Conservation (phyloP, 1,140 invertebrate species). For the Ceratoteleas bidentatus region DNA sequence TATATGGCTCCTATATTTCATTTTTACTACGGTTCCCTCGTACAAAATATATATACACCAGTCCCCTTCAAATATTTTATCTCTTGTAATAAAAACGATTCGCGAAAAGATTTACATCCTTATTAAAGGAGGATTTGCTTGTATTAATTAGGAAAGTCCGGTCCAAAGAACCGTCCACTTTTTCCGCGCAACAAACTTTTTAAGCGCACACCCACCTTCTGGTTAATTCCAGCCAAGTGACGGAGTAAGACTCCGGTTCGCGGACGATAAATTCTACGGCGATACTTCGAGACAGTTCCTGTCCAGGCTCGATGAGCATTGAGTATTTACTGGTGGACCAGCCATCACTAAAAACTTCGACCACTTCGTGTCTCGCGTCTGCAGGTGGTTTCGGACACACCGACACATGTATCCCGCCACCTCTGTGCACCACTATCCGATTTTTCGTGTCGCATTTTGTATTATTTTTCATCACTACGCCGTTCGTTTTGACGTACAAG, state of each 20-base stretch:
- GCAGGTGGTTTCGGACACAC: constrained; percentile 86
- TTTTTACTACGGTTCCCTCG: no score
- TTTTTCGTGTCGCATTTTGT: constrained; percentile 86
- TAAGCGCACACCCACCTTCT: constrained; percentile 80
- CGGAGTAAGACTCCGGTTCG: constrained; percentile 87
- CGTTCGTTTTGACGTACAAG: constrained; percentile 87
- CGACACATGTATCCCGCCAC: constrained; percentile 84
- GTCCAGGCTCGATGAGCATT: constrained; percentile 83
- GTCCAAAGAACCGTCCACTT: no score
- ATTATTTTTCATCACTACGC: constrained; percentile 82
- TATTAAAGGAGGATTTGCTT: no score
- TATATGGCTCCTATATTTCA: no score
- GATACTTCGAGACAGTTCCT: constrained; percentile 85
- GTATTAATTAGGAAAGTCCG: no score
- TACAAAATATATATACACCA: no score
- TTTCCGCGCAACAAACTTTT: no score
- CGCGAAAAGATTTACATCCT: no score
- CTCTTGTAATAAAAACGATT: no score
- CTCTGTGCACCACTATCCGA: constrained; percentile 87
- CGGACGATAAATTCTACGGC: constrained; percentile 89
- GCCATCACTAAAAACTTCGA: constrained; percentile 92
- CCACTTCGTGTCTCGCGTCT: constrained; percentile 83
- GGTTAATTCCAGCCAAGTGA: constrained; percentile 92
- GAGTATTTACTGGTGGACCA: constrained; percentile 85
- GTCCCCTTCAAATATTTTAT: no score